phyloP scores from a whole-genome alignment of 1,140 invertebrate species.

The Rhopalosiphum maidis region DNA sequence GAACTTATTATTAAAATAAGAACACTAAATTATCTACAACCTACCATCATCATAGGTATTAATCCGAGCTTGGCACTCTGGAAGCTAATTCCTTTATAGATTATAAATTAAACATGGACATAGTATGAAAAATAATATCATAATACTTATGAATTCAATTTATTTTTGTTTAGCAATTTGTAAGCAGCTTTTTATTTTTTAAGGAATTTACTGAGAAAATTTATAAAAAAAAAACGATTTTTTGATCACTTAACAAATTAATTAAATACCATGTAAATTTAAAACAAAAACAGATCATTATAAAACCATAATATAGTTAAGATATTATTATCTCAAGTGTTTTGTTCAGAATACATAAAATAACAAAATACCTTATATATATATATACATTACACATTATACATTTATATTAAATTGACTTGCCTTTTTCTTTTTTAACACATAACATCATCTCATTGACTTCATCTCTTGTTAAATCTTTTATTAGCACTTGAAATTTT shows the following conservation, averaged over 20 bases:
- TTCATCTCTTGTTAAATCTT: conserved; percentile 87
- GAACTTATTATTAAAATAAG: neutral
- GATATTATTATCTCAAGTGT: neutral
- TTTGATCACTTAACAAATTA: no score
- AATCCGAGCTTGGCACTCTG: neutral
- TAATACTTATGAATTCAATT: no score
- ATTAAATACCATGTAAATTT: neutral
- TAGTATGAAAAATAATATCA: neutral
- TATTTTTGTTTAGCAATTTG: no score
- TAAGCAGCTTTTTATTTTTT: no score
- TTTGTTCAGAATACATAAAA: neutral
- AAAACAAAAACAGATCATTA: neutral
- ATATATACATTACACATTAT: neutral
- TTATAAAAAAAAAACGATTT: no score
- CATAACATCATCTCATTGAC: conserved; percentile 89
- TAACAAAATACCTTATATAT: neutral
- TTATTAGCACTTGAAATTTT: conserved; percentile 88
- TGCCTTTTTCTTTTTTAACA: conserved; percentile 82
- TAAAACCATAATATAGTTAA: neutral
- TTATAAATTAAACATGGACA: neutral
- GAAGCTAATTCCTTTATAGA: neutral
- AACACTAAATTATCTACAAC: neutral
- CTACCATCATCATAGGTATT: neutral
- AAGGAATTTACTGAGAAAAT: no score
- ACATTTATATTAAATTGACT: neutral